Evolutionary conservation across 2,113 vertebrate genomes (phyloP).

Genomic region (Brachyhypopomus gauderio): DNA sequence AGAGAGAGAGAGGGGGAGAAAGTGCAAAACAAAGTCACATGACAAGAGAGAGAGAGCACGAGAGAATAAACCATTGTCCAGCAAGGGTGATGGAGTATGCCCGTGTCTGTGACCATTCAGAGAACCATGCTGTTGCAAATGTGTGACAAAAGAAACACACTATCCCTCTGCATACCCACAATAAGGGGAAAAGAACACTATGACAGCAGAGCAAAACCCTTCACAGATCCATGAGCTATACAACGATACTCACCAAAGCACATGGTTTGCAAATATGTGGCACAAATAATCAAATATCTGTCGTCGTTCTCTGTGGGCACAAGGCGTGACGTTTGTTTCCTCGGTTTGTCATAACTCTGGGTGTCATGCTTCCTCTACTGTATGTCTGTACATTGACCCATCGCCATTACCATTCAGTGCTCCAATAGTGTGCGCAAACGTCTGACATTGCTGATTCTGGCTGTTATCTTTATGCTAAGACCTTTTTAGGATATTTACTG

Average conservation of each 20-base stretch:
- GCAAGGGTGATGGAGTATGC: conserved; percentile 7
- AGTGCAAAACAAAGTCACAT: no score
- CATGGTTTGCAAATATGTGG: no score
- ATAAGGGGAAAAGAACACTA: conserved; percentile 4
- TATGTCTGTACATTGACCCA: not conserved
- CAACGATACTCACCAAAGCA: no score
- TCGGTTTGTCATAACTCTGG: conserved; percentile 1
- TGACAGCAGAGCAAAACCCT: not conserved
- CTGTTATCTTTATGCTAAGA: not conserved
- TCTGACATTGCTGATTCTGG: conserved; percentile 4
- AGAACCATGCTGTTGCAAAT: conserved; percentile 34
- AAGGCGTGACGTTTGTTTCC: not conserved
- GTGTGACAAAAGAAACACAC: conserved; percentile 17
- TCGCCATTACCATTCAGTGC: not conserved
- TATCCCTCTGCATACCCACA: not conserved
- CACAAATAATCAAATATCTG: no score
- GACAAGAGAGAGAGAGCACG: not conserved
- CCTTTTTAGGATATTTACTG: not conserved
- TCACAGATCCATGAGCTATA: not conserved
- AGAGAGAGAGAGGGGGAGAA: conserved; percentile 12
- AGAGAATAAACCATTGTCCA: conserved; percentile 18
- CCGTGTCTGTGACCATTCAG: conserved; percentile 37
- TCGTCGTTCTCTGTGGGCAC: not conserved
- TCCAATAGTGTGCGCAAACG: not conserved
- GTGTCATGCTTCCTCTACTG: not conserved